Base-by-base conservation (phyloP, 2,888 invertebrate genomes). In the Clanis bilineata region DNA sequence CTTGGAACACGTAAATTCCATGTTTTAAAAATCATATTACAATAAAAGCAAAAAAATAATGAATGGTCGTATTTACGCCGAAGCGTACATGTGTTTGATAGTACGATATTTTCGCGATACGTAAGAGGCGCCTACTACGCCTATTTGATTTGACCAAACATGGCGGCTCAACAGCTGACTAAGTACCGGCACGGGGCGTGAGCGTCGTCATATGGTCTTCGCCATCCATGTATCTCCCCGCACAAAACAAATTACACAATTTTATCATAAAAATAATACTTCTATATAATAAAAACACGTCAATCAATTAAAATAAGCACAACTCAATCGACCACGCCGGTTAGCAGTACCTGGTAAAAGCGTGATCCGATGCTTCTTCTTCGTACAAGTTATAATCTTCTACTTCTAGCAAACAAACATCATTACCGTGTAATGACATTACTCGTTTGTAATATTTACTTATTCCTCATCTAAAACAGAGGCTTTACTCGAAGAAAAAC, bases 151-250 rank as follows among this genome's bases (percentile, higher is more conserved):
- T 80, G 81, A 82, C 87, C 87, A 91, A 93, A 93, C 90, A 93
- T 93, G 92, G 92, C 92, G 89, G 91, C 83, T 82, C 87, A 93
- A 93, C 92, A 93, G 92, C 92, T 93, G 92, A 93, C 92, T 92
- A 88, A 74, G 73, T 79, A 82, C 92, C 91, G 91, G 88, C 84
- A 88, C 88, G 86, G 85, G 83, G 85, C 83, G 88, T 83, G 83
- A 85, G 84, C 79, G 73, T 81, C 79, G 78, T 86, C 84, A 80
- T 84, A 85, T 82, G 81, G 82, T 73, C 73, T 72, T 69, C 72
- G 70, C 69, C 75, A 73, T 69, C 38, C 12, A 25, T 56, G 36
- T 45, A 56, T 62, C 7, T 38, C 47, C 6, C 23, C 32, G n/a
- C 51, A 59, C 60, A 56, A 12, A 36, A 22, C 54, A 62, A 55